Conservation (phyloP, 1,140 invertebrate genomes). For the Elysia chlorotica region DNA sequence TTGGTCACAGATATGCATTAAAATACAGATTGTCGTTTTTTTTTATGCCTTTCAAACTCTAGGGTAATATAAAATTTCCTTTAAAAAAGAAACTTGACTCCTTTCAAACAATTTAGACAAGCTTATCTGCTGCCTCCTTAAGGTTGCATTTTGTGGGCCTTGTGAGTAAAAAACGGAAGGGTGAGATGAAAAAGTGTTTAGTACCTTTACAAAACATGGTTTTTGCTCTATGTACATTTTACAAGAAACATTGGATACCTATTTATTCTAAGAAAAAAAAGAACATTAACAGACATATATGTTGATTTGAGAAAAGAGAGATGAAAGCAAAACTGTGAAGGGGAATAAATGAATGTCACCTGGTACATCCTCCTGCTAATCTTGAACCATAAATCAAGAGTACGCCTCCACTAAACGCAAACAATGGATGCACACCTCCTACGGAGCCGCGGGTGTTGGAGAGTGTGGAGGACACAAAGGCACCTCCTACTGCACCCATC, state of each 20-base stretch:
- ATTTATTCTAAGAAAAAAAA: background rate
- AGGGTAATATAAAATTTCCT: too few species aligned
- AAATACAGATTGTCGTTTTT: too few species aligned
- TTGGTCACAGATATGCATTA: too few species aligned
- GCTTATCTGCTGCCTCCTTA: too few species aligned
- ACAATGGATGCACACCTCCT: constrained; percentile 16
- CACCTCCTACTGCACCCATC: constrained; percentile 28
- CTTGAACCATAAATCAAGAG: constrained; percentile 39
- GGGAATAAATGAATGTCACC: constrained; percentile 23
- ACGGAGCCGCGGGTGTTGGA: constrained; percentile 30
- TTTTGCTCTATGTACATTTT: background rate
- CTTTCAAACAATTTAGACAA: too few species aligned
- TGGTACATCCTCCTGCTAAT: constrained; percentile 39
- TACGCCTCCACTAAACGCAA: constrained; percentile 31
- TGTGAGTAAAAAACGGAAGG: background rate
- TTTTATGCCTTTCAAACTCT: too few species aligned
- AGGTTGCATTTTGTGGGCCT: too few species aligned
- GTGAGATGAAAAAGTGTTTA: background rate
- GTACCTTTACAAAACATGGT: background rate
- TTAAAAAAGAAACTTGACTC: too few species aligned
- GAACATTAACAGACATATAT: background rate
- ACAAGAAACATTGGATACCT: background rate
- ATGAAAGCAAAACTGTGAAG: background rate
- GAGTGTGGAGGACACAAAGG: constrained; percentile 25
- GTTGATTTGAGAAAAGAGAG: background rate